Conservation (phyloP, 2,888 invertebrate species). For the Eristalis intricaria region DNA sequence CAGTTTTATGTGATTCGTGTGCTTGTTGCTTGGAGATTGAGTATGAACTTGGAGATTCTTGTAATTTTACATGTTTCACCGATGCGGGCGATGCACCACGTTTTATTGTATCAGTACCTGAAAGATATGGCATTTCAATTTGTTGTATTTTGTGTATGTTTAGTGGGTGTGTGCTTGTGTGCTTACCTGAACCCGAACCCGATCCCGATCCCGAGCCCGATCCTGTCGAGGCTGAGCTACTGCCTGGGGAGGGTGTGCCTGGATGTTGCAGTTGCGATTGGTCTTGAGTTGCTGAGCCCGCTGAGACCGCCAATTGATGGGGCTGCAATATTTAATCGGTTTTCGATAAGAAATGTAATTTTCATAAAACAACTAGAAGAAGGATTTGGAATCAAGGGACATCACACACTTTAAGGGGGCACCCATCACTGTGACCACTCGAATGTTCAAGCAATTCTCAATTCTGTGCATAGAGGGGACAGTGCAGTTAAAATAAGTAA, state of each 20-base stretch:
- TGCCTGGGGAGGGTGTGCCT: constrained; percentile 92
- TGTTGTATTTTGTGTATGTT: no score
- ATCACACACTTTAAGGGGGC: constrained; percentile 1
- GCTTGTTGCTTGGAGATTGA: constrained; percentile 77
- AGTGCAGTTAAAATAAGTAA: constrained; percentile 19
- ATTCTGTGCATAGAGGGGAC: constrained; percentile 8
- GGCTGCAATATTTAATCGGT: constrained; percentile 76
- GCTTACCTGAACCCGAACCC: constrained; percentile 76
- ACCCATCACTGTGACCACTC: not conserved
- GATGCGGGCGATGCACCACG: constrained; percentile 81
- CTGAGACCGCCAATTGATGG: constrained; percentile 83
- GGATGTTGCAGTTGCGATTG: constrained; percentile 85
- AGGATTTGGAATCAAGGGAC: not conserved
- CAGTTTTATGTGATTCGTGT: constrained; percentile 74
- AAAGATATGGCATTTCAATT: not conserved
- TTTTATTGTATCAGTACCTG: constrained; percentile 82
- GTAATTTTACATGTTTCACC: constrained; percentile 78
- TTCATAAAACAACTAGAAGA: not conserved
- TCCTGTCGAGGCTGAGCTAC: constrained; percentile 91
- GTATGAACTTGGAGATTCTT: constrained; percentile 80
- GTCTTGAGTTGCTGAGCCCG: constrained; percentile 84
- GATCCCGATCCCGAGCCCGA: constrained; percentile 89
- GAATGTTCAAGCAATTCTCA: not conserved
- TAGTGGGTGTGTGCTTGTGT: not conserved
- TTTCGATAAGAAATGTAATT: constrained; percentile 3